Evolutionary conservation across 2,888 invertebrate genomes (phyloP).

Genomic region (Metalampra italica): DNA sequence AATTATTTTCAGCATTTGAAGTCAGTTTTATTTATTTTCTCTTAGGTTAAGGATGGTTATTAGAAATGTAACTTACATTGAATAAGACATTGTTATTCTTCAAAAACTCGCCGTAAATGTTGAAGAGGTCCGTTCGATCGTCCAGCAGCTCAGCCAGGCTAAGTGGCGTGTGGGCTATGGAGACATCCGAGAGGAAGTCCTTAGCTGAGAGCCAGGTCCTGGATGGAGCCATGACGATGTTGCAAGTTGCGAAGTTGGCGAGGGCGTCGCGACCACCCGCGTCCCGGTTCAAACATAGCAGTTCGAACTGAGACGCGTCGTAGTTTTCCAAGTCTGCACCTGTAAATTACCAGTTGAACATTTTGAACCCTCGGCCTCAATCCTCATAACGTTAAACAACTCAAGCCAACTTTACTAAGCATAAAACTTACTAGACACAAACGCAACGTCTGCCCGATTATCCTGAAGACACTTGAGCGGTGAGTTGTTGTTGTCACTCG

Average conservation of each 20-base stretch:
- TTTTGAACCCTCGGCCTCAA: not conserved
- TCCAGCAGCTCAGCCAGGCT: constrained; percentile 77
- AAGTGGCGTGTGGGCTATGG: constrained; percentile 81
- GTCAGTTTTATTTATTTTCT: too few relatives aligned
- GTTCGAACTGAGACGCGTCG: constrained; percentile 76
- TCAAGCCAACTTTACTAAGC: too few relatives aligned
- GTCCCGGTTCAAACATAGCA: constrained; percentile 79
- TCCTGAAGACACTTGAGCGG: constrained; percentile 83
- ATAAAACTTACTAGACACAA: constrained; percentile 76
- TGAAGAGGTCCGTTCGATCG: constrained; percentile 78
- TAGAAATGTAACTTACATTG: constrained; percentile 46
- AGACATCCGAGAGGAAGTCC: constrained; percentile 74
- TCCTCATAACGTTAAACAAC: too few relatives aligned
- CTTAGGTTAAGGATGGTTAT: too few relatives aligned
- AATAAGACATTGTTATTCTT: constrained; percentile 72
- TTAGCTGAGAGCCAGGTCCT: constrained; percentile 71
- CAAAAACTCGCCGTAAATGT: constrained; percentile 80
- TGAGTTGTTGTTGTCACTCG: constrained; percentile 72
- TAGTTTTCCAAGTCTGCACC: constrained; percentile 78
- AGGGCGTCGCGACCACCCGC: constrained; percentile 74
- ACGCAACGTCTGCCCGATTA: constrained; percentile 85
- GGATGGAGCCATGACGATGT: constrained; percentile 81
- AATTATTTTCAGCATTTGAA: not conserved
- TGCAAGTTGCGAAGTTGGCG: constrained; percentile 76
- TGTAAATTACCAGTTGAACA: constrained; percentile 27